Evolutionary conservation across 53 echinoderm and acorn worm genomes (phyloP).

Genomic region (Holothuria leucospilota): DNA sequence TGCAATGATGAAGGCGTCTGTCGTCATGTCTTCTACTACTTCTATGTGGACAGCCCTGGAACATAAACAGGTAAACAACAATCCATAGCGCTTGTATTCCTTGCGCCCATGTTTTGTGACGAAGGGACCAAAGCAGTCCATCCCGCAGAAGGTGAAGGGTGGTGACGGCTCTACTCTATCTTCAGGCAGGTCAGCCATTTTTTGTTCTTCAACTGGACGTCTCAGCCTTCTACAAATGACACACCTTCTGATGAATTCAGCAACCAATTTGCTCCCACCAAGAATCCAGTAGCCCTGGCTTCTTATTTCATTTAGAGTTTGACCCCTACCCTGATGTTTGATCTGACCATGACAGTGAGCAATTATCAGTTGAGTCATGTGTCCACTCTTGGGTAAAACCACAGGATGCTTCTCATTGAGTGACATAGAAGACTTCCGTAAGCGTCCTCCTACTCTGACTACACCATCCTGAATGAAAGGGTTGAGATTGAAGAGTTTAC

Average conservation of each 20-base stretch:
- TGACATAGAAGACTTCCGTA: conserved; percentile 36
- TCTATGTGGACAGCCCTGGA: too few species aligned
- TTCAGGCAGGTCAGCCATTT: too few species aligned
- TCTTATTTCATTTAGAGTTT: conserved; percentile 59
- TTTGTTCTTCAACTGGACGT: too few species aligned
- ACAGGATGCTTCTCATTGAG: conserved; percentile 62
- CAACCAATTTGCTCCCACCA: conserved; percentile 43
- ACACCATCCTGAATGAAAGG: too few species aligned
- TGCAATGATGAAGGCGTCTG: conserved; percentile 29
- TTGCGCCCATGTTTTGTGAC: conserved; percentile 56
- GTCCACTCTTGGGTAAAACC: too few species aligned
- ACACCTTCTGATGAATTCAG: too few species aligned
- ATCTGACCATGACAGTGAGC: conserved; percentile 55
- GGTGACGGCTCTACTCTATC: too few species aligned
- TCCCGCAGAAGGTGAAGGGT: conserved; percentile 65
- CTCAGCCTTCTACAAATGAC: too few species aligned
- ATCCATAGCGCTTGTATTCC: conserved; percentile 69
- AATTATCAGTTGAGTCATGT: conserved; percentile 61
- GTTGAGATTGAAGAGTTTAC: too few species aligned
- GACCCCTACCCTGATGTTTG: too few species aligned
- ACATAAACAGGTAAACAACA: conserved; percentile 69
- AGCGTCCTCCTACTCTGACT: conserved; percentile 68
- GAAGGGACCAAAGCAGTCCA: conserved; percentile 73
- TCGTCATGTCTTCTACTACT: too few species aligned
- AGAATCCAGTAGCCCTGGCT: conserved; percentile 71